Base-by-base conservation (phyloP, 2,113 vertebrate genomes). In the Pterocles orientalis region DNA sequence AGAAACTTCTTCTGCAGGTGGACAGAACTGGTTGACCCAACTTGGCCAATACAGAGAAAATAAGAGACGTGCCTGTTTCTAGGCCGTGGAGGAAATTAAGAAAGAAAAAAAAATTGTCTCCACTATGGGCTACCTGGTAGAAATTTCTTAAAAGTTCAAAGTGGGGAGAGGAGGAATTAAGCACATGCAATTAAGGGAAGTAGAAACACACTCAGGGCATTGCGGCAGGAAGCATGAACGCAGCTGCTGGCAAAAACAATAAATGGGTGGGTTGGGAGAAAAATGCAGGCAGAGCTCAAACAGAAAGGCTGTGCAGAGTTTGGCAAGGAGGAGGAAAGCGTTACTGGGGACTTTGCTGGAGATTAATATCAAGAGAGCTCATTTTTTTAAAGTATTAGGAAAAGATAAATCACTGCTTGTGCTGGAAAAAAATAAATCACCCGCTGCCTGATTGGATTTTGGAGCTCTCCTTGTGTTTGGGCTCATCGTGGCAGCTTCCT, bases 101-200 rank as follows among this genome's bases (percentile, higher is more conserved):
- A 4, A 28, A 58, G 25, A 7, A 8, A 39, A 33, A 29, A 47
- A 12, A 41, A 12, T 36, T 8, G 26, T 16, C 47, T 13, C 18
- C 2, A 3, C 16, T 24, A 3, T 1, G 4, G 41, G 34, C 50
- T 10, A 39, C n/a, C 16, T 43, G 25, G 43, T 17, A n/a, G 47
- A 69, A 45, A 16, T 16, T 69, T 28, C 60, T 58, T 47, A 51
- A 23, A 69, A n/a, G 23, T 18, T 31, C 1, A 0, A 31, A 69
- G 43, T 0, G 7, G 60, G 28, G 18, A 28, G 28, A 81, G 24
- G 20, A 89, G 34, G 45, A 88, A 39, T 28, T 2, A 23, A 54
- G 84, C 34, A 70, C 51, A n/a, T 24, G 73, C 23, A 12, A 53
- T 84, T 68, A 87, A 26, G 57, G 75, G 89, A 94, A 94, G 89